A percentile compares a stretch with the other conserved stretches of the same genome.
phyloP scores from a whole-genome alignment of 2,888 invertebrate genomes.

The Anoplius nigerrimus region DNA sequence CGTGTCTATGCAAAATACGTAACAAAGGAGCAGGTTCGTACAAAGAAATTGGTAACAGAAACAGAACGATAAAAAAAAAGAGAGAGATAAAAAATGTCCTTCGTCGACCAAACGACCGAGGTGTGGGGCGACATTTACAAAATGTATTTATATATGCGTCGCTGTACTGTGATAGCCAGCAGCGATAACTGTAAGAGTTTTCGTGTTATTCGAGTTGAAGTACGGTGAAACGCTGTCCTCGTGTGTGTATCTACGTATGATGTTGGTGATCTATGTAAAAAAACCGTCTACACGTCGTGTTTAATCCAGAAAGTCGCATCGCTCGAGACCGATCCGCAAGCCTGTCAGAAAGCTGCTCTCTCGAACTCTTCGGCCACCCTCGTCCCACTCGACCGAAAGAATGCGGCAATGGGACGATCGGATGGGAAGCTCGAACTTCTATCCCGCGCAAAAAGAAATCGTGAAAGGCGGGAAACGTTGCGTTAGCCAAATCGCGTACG shows the following conservation, averaged over 20 bases:
- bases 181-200: slow-evolving; percentile 1
- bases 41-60: slow-evolving; percentile 32
- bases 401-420: no score
- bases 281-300: background rate
- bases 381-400: no score
- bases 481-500: no score
- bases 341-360: no score
- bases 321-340: no score
- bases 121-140: slow-evolving; percentile 16
- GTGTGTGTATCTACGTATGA: background rate
- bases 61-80: slow-evolving; percentile 8
- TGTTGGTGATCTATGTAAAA: background rate
- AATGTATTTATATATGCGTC: background rate
- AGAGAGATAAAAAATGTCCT: slow-evolving; percentile 31
- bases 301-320: no score
- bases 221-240: background rate
- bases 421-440: no score
- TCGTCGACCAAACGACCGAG: slow-evolving; percentile 33
- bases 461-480: no score
- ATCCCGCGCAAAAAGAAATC: no score
- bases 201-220: background rate
- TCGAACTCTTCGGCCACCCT: no score
- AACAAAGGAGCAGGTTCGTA: slow-evolving; percentile 34
- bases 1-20: slow-evolving; percentile 16
- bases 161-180: background rate